Evolutionary conservation across 1,140 invertebrate species (phyloP).

Genomic region (Wasmannia auropunctata): DNA sequence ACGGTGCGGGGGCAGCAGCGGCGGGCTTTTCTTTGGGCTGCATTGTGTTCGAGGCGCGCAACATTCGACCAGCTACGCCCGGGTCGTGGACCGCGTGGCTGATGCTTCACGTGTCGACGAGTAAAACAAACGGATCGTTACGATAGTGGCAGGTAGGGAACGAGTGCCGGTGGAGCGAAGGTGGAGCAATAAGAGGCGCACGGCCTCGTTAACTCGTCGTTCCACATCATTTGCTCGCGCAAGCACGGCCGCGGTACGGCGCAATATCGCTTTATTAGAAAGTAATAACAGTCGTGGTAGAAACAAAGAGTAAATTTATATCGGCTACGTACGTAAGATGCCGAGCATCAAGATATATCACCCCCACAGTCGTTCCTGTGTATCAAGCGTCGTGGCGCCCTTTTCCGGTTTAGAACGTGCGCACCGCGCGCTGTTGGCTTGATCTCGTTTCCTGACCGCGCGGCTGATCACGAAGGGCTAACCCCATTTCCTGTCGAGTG

Average conservation of each 20-base stretch:
- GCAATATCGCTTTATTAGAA: slow-evolving; percentile 78
- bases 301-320: slow-evolving; percentile 74
- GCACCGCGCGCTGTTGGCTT: background rate
- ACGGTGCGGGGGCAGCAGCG: background rate
- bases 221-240: slow-evolving; percentile 74
- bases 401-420: slow-evolving; percentile 49
- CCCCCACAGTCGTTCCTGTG: slow-evolving; percentile 39
- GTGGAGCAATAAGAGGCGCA: slow-evolving; percentile 55
- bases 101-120: slow-evolving; percentile 54
- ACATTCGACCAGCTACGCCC: slow-evolving; percentile 29
- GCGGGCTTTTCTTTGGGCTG: background rate
- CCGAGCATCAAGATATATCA: slow-evolving; percentile 67
- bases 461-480: slow-evolving; percentile 64
- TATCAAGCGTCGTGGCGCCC: slow-evolving; percentile 54
- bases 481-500: slow-evolving; percentile 67
- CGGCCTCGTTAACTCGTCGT: slow-evolving; percentile 76
- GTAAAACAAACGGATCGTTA: slow-evolving; percentile 72
- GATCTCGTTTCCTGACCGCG: slow-evolving; percentile 63
- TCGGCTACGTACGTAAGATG: slow-evolving; percentile 61
- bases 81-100: slow-evolving; percentile 38
- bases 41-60: slow-evolving; percentile 15
- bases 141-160: slow-evolving; percentile 58
- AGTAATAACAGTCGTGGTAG: slow-evolving; percentile 73
- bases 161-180: slow-evolving; percentile 5
- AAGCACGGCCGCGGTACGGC: slow-evolving; percentile 36